Evolutionary conservation across 2,888 invertebrate genomes (phyloP), one percentile per base, ranked within the genome.

Genomic region (Acleris holmiana): DNA sequence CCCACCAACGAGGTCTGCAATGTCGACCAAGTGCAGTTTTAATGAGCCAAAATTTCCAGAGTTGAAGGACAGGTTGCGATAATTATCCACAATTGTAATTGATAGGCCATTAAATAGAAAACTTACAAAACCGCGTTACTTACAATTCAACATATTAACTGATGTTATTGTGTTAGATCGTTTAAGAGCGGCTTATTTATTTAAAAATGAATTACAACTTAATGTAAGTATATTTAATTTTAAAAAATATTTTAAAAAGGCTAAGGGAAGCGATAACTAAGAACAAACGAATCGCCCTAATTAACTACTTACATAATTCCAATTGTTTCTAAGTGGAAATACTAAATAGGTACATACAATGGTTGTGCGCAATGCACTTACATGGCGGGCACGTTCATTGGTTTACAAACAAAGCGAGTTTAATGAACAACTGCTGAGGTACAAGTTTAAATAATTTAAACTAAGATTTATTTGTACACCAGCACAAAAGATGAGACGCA

Each of bases 291-390:
- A 68, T 56, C 69, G 76, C 70, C 73, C 75, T 70, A 72, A 73
- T 77, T 73, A 77, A 73, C 75, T 72, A 76, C 72, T 75, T 74
- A 76, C 73, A 74, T 74, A 74, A 75, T 74, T 73, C 67, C 67
- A 70, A 72, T 71, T 69, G 70, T 71, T 70, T 68, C 63, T 65
- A 53, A 63, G 50, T 59, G 63, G 71, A 67, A 68, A 61, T 60
- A 44, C 66, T 67, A 69, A 67, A 65, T 67, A n/a, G n/a, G n/a
- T n/a, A 65, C 65, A 65, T 50, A 65, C 65, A 65, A 65, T 65
- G 55, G 55, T 54, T 55, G 29, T 60, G 59, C 49, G 65, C 65
- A 65, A 65, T 46, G 29, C 59, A 60, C 46, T 65, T 65, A 59
- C 55, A 65, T 60, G 54, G 47, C n/a, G 48, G 21, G 63, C 60